Conservation (phyloP, 2,113 vertebrate species). For the Clarias macrocephalus region DNA sequence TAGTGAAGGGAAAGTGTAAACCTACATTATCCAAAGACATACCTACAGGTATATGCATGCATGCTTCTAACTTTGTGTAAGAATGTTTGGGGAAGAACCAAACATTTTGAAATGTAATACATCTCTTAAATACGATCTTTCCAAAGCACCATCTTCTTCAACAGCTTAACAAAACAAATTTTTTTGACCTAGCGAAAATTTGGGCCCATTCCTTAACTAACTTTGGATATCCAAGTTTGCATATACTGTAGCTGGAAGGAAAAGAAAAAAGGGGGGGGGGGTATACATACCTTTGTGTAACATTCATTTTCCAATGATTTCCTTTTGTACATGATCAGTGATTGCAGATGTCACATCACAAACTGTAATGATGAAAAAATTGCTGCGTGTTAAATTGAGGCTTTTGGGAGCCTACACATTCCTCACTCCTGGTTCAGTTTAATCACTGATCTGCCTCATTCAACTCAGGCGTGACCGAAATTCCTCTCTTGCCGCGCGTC, state of each 20-base stretch:
- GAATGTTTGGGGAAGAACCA: not conserved
- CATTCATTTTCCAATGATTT: not conserved
- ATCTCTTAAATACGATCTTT: not conserved
- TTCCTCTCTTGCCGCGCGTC: constrained; percentile 32
- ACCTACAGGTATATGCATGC: not conserved
- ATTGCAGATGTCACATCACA: constrained; percentile 13
- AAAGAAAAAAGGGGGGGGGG: no score
- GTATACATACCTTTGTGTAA: not conserved
- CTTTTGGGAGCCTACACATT: constrained; percentile 8
- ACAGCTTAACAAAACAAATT: not conserved
- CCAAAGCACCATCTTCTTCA: not conserved
- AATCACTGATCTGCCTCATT: constrained; percentile 50
- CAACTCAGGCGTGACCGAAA: constrained; percentile 30
- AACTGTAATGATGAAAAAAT: not conserved
- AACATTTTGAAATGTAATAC: not conserved
- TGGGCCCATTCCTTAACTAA: not conserved
- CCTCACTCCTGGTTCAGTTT: constrained; percentile 40
- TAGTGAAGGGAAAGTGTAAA: not conserved
- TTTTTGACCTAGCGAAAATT: not conserved
- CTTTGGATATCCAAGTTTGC: not conserved
- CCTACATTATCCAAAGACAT: not conserved
- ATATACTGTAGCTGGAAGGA: no score
- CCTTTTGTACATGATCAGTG: not conserved
- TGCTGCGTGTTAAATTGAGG: not conserved
- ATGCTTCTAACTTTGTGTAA: not conserved